phyloP scores from a whole-genome alignment of 2,113 vertebrate genomes.

The Daubentonia madagascariensis region DNA sequence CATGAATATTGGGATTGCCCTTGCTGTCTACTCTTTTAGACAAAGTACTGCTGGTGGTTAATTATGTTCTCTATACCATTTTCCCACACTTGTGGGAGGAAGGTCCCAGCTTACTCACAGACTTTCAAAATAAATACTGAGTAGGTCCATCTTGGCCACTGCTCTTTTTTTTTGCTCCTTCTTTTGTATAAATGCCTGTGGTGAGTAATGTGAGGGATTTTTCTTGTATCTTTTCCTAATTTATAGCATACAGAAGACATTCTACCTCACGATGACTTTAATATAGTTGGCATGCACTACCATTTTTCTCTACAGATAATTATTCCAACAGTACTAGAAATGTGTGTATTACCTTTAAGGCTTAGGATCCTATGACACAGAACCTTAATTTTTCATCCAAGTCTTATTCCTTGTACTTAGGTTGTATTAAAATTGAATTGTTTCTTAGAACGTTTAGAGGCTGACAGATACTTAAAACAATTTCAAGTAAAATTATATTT shows the following conservation, averaged over 20 bases:
- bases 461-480: neutral
- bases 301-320: neutral
- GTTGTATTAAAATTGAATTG: neutral
- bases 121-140: neutral
- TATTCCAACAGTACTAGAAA: neutral
- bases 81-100: neutral
- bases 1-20: neutral
- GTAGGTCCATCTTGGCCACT: neutral
- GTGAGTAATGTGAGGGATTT: neutral
- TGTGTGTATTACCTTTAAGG: neutral
- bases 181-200: neutral
- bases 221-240: neutral
- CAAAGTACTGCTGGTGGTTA: neutral
- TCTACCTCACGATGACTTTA: neutral
- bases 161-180: neutral
- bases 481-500: neutral
- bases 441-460: neutral
- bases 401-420: neutral
- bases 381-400: neutral
- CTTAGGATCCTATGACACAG: neutral
- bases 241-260: neutral
- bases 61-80: neutral
- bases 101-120: neutral
- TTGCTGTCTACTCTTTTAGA: neutral
- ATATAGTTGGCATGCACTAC: neutral